Evolutionary conservation across 2,888 invertebrate species (phyloP), one percentile per base, ranked within the genome.

Genomic region (Eupithecia dodoneata): DNA sequence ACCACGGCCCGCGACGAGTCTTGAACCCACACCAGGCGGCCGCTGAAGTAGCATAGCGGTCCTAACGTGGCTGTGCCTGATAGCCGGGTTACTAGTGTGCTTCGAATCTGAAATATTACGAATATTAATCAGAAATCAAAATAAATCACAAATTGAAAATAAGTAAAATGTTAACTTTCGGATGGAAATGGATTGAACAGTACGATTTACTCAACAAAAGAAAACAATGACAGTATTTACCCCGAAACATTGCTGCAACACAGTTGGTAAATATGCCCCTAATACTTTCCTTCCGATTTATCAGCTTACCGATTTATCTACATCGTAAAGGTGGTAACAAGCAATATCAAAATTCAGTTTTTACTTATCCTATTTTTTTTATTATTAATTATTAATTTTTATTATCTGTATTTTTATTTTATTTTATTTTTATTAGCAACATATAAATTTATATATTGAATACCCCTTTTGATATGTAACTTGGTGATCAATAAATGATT

Each of bases 21-120:
- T 85, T 97, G 97, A 2, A 98, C 95, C 99, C 98, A 99, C 73
- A 98, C 95, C 44, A 99, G 93, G 0, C 98, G 96, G 59, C 97
- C 97, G 80, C 98, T 97, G 89, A 97, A 97, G 93, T 98, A 98
- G 84, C 97, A 97, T 44, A 98, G 90, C 0, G 97, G 97, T 7
- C 98, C 97, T 83, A 96, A 96, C 74, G 97, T 96, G 72, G 93
- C 91, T 66, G 93, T 87, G 77, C 93, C 94, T 0, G 91, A 86
- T 65, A 95, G 83, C 49, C 92, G 91, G 2, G 90, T 91, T 4
- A 95, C 91, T 42, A 95, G 82, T 0, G 94, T 89, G 13, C 90
- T 89, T n/a, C 93, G 89, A 59, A 94, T 89, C 95, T 95, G 80
- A 49, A 73, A 70, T n/a, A 69, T 15, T 52, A 52, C 15, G 6